phyloP scores from a whole-genome alignment of 2,113 vertebrate species.

The Leptobrachium ailaonicum region DNA sequence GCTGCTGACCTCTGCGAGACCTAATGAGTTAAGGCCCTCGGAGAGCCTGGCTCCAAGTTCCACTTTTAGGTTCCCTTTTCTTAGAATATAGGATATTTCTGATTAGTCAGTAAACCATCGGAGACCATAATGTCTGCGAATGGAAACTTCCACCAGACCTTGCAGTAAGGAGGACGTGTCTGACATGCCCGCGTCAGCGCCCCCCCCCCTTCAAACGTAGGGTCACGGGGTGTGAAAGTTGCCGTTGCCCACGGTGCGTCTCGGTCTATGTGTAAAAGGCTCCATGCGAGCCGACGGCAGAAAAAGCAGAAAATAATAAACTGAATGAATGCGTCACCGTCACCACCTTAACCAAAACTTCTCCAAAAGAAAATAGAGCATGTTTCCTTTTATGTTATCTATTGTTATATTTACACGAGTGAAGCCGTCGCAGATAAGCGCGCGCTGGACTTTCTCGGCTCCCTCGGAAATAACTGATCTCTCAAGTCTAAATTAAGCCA shows the following conservation, averaged over 20 bases:
- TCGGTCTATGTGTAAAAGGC: background rate
- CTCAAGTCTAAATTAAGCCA: too few species aligned
- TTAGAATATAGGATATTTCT: background rate
- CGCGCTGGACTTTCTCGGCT: too few species aligned
- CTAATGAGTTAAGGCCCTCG: background rate
- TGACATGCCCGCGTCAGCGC: background rate
- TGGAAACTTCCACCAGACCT: background rate
- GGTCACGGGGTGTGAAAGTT: background rate
- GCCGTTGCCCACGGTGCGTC: constrained; percentile 13
- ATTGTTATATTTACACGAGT: too few species aligned
- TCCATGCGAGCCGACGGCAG: background rate
- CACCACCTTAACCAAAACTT: too few species aligned
- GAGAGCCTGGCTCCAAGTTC: background rate
- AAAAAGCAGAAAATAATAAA: too few species aligned
- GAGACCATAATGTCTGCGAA: background rate
- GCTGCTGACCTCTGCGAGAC: background rate
- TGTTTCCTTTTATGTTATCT: too few species aligned
- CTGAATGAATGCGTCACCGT: too few species aligned
- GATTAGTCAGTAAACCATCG: background rate
- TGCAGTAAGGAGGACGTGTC: background rate
- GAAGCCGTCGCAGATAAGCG: too few species aligned
- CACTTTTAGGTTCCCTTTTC: constrained; percentile 30
- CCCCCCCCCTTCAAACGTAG: background rate
- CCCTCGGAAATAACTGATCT: too few species aligned
- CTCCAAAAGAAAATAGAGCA: too few species aligned